Evolutionary conservation across 1,140 invertebrate species (phyloP).

Genomic region (Drosophila lini): DNA sequence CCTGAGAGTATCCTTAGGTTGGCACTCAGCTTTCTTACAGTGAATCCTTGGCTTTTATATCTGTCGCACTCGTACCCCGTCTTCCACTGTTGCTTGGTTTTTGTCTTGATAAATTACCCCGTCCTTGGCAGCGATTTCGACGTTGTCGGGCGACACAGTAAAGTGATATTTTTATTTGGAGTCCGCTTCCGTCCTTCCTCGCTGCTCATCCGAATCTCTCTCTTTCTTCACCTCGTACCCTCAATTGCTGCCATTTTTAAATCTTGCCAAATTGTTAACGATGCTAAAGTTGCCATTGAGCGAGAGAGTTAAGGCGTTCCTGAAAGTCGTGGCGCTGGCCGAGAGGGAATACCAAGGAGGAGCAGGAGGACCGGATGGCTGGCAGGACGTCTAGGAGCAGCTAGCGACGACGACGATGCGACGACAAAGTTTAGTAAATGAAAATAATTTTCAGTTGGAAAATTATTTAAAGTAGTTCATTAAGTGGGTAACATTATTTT

Average conservation of each 20-base stretch:
- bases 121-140: slow-evolving; percentile 73
- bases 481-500: slow-evolving; percentile 62
- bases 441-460: slow-evolving; percentile 77
- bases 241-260: slow-evolving; percentile 71
- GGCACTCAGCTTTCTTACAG: slow-evolving; percentile 13
- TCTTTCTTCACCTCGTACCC: slow-evolving; percentile 28
- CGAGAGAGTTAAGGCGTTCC: slow-evolving; percentile 48
- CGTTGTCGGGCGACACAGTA: slow-evolving; percentile 71
- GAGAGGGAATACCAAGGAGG: not conserved
- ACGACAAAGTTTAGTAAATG: slow-evolving; percentile 77
- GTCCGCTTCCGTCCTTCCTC: slow-evolving; percentile 4
- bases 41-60: slow-evolving; percentile 28
- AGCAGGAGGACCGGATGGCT: not conserved
- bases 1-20: not conserved
- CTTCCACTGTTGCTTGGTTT: slow-evolving; percentile 53
- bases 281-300: slow-evolving; percentile 76
- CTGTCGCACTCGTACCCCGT: slow-evolving; percentile 26
- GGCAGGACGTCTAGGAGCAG: not conserved
- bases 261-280: slow-evolving; percentile 82
- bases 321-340: slow-evolving; percentile 31
- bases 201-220: slow-evolving; percentile 4
- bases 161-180: slow-evolving; percentile 82
- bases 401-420: slow-evolving; percentile 9
- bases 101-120: slow-evolving; percentile 82
- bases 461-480: slow-evolving; percentile 83